A percentile compares a stretch with the other conserved stretches of the same genome.
phyloP scores from a whole-genome alignment of 2,113 vertebrate genomes.

The Cephalopterus ornatus region DNA sequence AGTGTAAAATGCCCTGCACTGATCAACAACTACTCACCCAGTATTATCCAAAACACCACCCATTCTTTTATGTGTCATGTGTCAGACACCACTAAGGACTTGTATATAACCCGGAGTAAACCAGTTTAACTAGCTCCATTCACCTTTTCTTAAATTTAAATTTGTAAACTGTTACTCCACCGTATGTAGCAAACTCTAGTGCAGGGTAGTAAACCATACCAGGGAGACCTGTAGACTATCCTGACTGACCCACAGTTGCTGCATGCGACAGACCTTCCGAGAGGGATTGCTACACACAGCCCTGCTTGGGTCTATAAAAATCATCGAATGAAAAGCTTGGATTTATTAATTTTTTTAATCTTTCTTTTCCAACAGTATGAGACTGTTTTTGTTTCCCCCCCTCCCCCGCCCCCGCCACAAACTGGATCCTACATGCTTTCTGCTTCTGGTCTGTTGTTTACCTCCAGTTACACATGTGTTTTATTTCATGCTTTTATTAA shows the following conservation, averaged over 20 bases:
- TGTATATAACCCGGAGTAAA: not conserved
- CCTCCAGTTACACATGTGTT: constrained; percentile 27
- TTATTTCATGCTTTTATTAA: constrained; percentile 70
- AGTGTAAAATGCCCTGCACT: not conserved
- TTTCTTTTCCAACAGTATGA: not conserved
- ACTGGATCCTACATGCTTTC: not conserved
- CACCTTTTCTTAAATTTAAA: not conserved
- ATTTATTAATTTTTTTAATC: not conserved
- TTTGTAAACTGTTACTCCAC: not conserved
- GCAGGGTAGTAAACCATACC: not conserved
- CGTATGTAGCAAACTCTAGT: not conserved
- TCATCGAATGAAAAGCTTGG: not conserved
- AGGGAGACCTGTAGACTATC: not conserved
- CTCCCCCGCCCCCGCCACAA: not conserved
- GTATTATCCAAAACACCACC: fast-evolving
- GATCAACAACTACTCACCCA: not conserved
- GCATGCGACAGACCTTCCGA: not conserved
- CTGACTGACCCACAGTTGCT: not conserved
- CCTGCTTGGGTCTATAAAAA: not conserved
- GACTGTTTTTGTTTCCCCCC: not conserved
- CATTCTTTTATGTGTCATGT: fast-evolving
- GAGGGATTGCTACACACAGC: fast-evolving
- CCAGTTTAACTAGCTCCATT: not conserved
- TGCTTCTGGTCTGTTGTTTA: not conserved
- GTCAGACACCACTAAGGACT: not conserved